A percentile compares a stretch with the other conserved stretches of the same genome.
These are phyloP conservation scores for Helicoverpa assulta DNA, from an alignment of 2,888 invertebrate species.

Conservation along the genomic window DNA sequence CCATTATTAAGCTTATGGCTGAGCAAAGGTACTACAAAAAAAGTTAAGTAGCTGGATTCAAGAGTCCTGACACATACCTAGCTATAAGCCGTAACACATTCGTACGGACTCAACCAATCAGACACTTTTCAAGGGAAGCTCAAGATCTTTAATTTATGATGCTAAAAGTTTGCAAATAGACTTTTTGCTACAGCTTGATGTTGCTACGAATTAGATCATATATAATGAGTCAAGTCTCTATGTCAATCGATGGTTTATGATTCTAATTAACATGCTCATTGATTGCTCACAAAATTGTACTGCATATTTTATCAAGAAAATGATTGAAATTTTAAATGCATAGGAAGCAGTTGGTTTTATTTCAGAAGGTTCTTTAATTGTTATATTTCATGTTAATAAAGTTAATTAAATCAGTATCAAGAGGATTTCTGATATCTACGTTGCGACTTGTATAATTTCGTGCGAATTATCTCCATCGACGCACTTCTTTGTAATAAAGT, in stretches of 20 bases:
- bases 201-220: not conserved
- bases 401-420: no score
- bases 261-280: not conserved
- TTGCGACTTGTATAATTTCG: no score
- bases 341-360: no score
- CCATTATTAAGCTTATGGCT: not conserved
- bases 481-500: slow-evolving; percentile 11
- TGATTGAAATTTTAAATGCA: no score
- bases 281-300: no score
- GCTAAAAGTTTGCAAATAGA: no score
- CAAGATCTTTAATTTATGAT: not conserved
- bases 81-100: not conserved
- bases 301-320: not conserved
- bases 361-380: no score
- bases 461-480: no score
- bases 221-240: not conserved
- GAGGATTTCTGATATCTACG: no score
- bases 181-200: not conserved
- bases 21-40: not conserved
- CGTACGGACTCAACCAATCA: not conserved
- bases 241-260: not conserved
- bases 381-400: no score
- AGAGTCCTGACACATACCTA: no score
- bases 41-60: not conserved
- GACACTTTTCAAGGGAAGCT: no score